Conservation (phyloP, 2,113 vertebrate species). For the Phainopepla nitens region DNA sequence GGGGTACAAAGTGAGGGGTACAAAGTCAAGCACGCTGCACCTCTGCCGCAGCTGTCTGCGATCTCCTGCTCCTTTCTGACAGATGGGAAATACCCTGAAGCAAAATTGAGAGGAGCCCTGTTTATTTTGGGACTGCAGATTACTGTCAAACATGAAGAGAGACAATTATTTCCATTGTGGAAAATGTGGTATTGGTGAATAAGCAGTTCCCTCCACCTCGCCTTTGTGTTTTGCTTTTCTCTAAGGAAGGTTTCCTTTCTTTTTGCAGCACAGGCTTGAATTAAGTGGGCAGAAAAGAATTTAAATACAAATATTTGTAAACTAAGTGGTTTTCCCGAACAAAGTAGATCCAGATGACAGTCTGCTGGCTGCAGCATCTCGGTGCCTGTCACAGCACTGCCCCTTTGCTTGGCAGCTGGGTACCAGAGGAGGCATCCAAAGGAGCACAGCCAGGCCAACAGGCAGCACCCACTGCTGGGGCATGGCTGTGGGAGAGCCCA, state of each 20-base stretch:
- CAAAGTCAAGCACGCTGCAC: rapidly evolving
- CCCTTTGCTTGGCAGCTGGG: not conserved
- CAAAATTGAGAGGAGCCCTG: conserved; percentile 17
- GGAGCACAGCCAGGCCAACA: not conserved
- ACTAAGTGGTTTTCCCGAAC: conserved; percentile 56
- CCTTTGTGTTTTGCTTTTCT: not conserved
- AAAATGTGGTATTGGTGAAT: conserved; percentile 18
- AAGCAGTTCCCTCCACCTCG: not conserved
- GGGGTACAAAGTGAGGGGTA: not conserved
- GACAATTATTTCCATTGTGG: conserved; percentile 32
- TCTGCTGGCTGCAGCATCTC: not conserved
- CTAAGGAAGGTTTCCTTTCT: conserved; percentile 26
- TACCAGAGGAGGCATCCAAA: not conserved
- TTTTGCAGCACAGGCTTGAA: conserved; percentile 9
- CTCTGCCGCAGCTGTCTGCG: rapidly evolving
- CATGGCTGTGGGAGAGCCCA: not conserved
- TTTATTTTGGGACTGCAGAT: not conserved
- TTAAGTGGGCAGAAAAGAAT: conserved; percentile 25
- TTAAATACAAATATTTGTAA: conserved; percentile 64
- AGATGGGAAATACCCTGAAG: conserved; percentile 10
- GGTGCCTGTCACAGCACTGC: not conserved
- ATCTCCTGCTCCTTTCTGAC: not conserved
- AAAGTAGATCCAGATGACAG: conserved; percentile 67
- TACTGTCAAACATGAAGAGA: not conserved
- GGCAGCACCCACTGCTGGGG: not conserved